Percentiles rank a stretch among this genome's conserved stretches.
Conservation (phyloP, 2,888 invertebrate genomes). For the Gnatocerus cornutus region DNA sequence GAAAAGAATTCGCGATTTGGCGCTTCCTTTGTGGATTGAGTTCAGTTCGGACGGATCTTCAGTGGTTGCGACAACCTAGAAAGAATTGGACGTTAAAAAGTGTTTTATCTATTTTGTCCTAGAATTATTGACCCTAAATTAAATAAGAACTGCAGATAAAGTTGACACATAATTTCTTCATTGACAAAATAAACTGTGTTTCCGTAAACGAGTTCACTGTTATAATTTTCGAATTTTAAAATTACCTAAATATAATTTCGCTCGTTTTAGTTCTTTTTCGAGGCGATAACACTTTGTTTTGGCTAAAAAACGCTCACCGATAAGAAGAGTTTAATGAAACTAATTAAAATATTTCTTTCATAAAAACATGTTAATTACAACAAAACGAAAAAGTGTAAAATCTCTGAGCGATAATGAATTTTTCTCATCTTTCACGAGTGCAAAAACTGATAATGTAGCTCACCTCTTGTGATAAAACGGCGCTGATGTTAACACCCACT, state of each 20-base stretch:
- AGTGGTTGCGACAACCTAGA: slow-evolving; percentile 41
- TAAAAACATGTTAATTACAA: too few relatives aligned
- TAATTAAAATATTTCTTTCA: neutral
- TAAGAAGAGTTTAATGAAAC: neutral
- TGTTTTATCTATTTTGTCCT: slow-evolving; percentile 47
- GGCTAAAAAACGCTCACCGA: neutral
- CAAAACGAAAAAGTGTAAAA: too few relatives aligned
- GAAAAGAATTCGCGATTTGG: slow-evolving; percentile 60
- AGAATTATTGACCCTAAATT: slow-evolving; percentile 51
- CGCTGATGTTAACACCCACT: slow-evolving; percentile 29
- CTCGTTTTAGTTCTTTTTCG: too few relatives aligned
- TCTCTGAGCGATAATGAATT: too few relatives aligned
- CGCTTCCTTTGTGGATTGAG: slow-evolving; percentile 45
- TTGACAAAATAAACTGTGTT: slow-evolving; percentile 25
- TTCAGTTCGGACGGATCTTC: slow-evolving; percentile 38
- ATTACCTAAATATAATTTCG: too few relatives aligned
- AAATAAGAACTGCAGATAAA: slow-evolving; percentile 39
- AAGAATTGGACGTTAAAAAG: slow-evolving; percentile 45
- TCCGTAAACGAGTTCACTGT: neutral
- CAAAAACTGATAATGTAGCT: neutral
- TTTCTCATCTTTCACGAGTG: too few relatives aligned
- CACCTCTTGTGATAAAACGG: slow-evolving; percentile 21
- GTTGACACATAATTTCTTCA: slow-evolving; percentile 16
- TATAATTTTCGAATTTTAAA: too few relatives aligned
- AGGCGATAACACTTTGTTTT: neutral